Percentiles rank a stretch among this genome's conserved stretches.
Conservation (phyloP, 2,797 vertebrate genomes). For the Lagorchestes hirsutus region DNA sequence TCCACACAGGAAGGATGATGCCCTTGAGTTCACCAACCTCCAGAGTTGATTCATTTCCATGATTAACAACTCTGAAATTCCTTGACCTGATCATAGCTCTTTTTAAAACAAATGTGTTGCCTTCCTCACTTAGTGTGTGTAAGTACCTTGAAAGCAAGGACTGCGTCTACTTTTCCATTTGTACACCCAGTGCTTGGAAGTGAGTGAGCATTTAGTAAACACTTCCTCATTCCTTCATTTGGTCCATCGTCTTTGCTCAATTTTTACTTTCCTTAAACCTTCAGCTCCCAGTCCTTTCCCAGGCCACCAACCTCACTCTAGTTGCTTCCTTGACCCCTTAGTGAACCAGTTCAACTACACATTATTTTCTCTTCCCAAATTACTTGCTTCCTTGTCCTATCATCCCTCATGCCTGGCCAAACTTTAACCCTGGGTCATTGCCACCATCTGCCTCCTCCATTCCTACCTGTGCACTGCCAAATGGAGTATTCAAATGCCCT, state of each 20-base stretch:
- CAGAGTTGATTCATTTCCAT: no score
- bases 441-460: background rate
- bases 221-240: background rate
- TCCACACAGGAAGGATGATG: no score
- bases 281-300: background rate
- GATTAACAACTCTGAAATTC: no score
- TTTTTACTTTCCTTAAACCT: background rate
- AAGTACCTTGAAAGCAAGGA: background rate
- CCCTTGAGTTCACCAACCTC: no score
- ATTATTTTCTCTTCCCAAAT: background rate
- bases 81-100: no score
- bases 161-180: background rate
- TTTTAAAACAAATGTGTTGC: background rate
- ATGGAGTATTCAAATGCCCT: background rate
- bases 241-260: background rate
- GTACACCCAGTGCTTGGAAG: background rate
- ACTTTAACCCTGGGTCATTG: background rate
- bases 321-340: background rate
- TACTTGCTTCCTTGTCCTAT: background rate
- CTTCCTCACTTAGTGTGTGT: background rate
- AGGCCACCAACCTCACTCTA: background rate
- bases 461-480: background rate
- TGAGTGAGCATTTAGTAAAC: background rate
- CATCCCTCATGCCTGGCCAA: background rate
- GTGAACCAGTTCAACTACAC: background rate